Evolutionary conservation across 2,797 vertebrate genomes (phyloP), one percentile per base, ranked within the genome.

Genomic region (Ataeniobius toweri): DNA sequence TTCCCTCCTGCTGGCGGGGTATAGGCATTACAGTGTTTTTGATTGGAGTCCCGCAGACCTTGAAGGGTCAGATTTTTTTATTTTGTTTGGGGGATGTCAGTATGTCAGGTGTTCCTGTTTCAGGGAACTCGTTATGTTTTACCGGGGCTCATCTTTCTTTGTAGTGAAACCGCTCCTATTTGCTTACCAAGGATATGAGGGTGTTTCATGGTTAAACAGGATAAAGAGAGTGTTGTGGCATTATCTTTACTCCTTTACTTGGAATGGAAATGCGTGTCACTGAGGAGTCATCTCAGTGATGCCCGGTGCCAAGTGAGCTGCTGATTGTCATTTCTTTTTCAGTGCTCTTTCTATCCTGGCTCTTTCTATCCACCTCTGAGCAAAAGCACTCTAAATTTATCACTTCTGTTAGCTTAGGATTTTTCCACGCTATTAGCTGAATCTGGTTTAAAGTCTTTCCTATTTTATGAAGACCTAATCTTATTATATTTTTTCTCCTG

Each of bases 141-240:
- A 71, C 13, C 44, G 69, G 50, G 65, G 4, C 36, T 36, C 36
- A 36, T 76, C 74, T 55, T 73, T 80, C 58, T 74, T 46, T 44
- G 9, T 56, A 48, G 61, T 65, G 74, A 77, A 70, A 83, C 84
- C 9, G 24, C 50, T 58, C 55, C 70, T 76, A 84, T 87, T 71
- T 22, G 24, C 79, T 85, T 91, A 63, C 84, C 26, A 74, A 67
- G 63, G 55, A 85, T 80, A 83, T 71, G 39, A 79, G 76, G 76
- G 75, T 78, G 76, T 48, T 87, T 85, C 83, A 83, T 73, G 85
- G 76, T 81, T 90, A 86, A 89, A 91, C 85, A 85, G 80, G 86
- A 90, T 89, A 80, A 46, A 58, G 59, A 24, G 71, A 65, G 75
- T 69, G 77, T 84, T 83, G 83, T 86, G 88, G 86, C 80, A 80